Base-by-base conservation (phyloP, 1,140 invertebrate genomes). In the Cyclargus thomasi region DNA sequence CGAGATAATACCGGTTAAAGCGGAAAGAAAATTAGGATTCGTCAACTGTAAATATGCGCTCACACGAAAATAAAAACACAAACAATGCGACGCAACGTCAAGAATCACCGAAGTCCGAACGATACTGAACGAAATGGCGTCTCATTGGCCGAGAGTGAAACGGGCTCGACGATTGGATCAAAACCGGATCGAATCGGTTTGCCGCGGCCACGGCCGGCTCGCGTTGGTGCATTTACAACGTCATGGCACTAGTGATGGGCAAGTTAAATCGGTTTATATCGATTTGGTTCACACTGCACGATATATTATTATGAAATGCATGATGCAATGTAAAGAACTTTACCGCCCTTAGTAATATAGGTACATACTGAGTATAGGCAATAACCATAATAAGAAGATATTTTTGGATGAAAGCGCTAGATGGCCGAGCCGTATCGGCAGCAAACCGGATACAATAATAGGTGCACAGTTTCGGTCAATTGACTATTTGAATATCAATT, bases 181-280 rank as follows among this genome's bases (percentile, higher is more conserved):
- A 75, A 88, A 85, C 87, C 81, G 78, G 87, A 85, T 87, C 63
- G 71, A 81, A 73, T 84, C 80, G 85, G 87, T 88, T 90, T 69
- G 71, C 73, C 74, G 80, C 74, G 77, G 85, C 78, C 76, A 70
- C 68, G 74, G 78, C 85, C 82, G 83, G 87, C 82, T 87, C 65
- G 70, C 74, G 75, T 79, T 85, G 74, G 83, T 81, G 86, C 81
- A 81, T 79, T 71, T 76, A 63, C 72, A 68, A 77, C 82, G 79
- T 81, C 76, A 79, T 68, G 65, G 17, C 18, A 68, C 62, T 87
- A 88, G 85, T 83, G 84, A 79, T 68, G 86, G 18, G 75, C 69
- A 68, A 70, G 62, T 68, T 63, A 68, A 70, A 64, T 67, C 68
- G 63, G 67, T 70, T 79, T 73, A 73, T 80, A 79, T 81, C 82